Base-by-base conservation (phyloP, 2,797 vertebrate genomes). In the Salarias fasciatus region DNA sequence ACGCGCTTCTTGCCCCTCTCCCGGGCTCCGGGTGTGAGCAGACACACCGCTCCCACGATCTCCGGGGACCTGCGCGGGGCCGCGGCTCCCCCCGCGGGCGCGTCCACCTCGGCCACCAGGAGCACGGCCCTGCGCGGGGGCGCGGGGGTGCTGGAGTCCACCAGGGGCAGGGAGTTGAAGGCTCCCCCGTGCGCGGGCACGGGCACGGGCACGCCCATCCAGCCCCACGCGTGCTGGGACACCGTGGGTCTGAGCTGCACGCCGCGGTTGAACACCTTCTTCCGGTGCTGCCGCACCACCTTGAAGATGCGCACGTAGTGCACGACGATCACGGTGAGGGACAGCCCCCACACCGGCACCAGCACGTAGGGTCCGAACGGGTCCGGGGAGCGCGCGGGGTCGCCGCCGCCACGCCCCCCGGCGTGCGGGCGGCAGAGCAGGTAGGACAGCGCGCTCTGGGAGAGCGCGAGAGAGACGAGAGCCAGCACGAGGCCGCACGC, bases 281-380 rank as follows among this genome's bases (percentile, higher is more conserved):
- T 87, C 0, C 75, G 63, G 59, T 93, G 89, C 51, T 75, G 60
- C 43, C 79, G 80, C 0, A 92, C 88, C 3, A 91, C 66, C 4
- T 41, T 61, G 30, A 90, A 88, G 6, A 91, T 91, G 6, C 88
- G 63, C n/a, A 77, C n/a, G 56, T 92, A 88, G 56, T 91, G 77
- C 30, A 88, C 8, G 0, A 88, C 64, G 14, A 88, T 91, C n/a
- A 91, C 14, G 0, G 76, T 42, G 3, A 91, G 51, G 2, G 66
- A 88, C n/a, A 82, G 14, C 0, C 60, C 70, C 88, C 89, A 92
- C 14, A 91, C 38, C 3, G 86, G 88, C 9, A 90, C 79, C 68
- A 92, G 67, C 7, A 92, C 80, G 8, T 70, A 90, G 8, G 77
- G 63, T 5, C 80, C 84, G 13, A 92, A 90, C 0, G 78, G 85